Evolutionary conservation across 2,113 vertebrate genomes (phyloP).

Genomic region (Cyprinodon brontotheroides): DNA sequence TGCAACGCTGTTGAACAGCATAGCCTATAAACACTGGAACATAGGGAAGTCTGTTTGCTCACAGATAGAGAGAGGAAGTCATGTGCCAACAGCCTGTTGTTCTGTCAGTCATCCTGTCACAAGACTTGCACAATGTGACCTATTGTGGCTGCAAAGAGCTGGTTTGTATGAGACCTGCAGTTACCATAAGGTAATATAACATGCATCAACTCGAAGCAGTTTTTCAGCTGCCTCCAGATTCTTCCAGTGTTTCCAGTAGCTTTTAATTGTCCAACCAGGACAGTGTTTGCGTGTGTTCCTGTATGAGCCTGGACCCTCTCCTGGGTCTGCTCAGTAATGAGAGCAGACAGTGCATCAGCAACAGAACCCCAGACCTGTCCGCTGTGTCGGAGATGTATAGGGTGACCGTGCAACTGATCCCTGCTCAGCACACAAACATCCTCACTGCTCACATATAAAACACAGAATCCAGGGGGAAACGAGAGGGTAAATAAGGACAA

Average conservation of each 20-base stretch:
- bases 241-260: conserved; percentile 64
- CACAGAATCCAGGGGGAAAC: conserved; percentile 36
- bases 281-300: conserved; percentile 24
- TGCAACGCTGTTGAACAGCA: conserved; percentile 51
- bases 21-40: conserved; percentile 62
- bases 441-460: conserved; percentile 7
- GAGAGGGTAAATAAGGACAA: conserved; percentile 40
- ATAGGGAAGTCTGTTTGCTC: conserved; percentile 59
- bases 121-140: conserved; percentile 62
- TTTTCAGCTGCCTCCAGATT: conserved; percentile 59
- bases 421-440: conserved; percentile 37
- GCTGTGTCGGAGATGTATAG: conserved; percentile 66
- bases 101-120: conserved; percentile 76
- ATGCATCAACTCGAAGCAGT: conserved; percentile 29
- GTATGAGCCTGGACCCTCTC: conserved; percentile 60
- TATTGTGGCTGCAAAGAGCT: conserved; percentile 37
- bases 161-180: conserved; percentile 16
- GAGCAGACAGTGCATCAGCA: conserved; percentile 69
- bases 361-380: conserved; percentile 72
- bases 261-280: conserved; percentile 57
- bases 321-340: conserved; percentile 69
- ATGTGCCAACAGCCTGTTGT: conserved; percentile 63
- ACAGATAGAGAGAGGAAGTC: conserved; percentile 59
- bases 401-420: conserved; percentile 63
- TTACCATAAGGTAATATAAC: conserved; percentile 36